Percentiles rank a stretch among this genome's conserved stretches.
These are phyloP conservation scores for Papilio protenor DNA, from an alignment of 2,888 invertebrate genomes.

Conservation along the genomic window DNA sequence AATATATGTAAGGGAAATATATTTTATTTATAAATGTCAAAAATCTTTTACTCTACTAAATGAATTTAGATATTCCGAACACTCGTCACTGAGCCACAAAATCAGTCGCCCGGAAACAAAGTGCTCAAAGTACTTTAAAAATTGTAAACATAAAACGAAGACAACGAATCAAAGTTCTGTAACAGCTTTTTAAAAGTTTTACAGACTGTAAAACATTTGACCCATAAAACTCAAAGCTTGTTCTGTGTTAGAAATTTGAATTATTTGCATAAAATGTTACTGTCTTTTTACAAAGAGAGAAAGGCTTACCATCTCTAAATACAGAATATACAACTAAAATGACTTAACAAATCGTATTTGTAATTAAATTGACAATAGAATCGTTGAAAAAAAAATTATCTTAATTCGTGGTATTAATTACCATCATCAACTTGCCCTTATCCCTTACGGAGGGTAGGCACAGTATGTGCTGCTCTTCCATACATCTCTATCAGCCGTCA, in stretches of 20 bases:
- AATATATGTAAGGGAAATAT: too few relatives aligned
- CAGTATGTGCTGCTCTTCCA: too few relatives aligned
- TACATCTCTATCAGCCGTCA: too few relatives aligned
- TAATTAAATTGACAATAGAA: background rate
- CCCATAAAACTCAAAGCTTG: conserved; percentile 28
- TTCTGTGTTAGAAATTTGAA: conserved; percentile 24
- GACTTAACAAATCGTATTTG: background rate
- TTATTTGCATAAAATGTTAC: conserved; percentile 9
- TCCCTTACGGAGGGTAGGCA: too few relatives aligned
- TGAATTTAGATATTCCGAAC: background rate
- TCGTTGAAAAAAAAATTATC: background rate
- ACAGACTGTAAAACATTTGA: conserved; percentile 37
- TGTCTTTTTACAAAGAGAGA: background rate
- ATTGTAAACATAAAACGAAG: conserved; percentile 26
- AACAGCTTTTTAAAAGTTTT: conserved; percentile 30
- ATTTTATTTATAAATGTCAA: too few relatives aligned
- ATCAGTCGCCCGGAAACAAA: conserved; percentile 21
- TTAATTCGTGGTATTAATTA: too few relatives aligned
- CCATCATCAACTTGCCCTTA: too few relatives aligned
- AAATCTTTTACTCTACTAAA: background rate
- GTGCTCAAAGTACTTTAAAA: conserved; percentile 18
- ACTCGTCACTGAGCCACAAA: background rate
- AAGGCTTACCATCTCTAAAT: background rate
- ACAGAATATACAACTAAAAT: background rate
- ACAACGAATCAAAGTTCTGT: conserved; percentile 27